Percentiles rank a stretch among this genome's conserved stretches.
phyloP scores from a whole-genome alignment of 2,888 invertebrate genomes.

The Netelia melanura region DNA sequence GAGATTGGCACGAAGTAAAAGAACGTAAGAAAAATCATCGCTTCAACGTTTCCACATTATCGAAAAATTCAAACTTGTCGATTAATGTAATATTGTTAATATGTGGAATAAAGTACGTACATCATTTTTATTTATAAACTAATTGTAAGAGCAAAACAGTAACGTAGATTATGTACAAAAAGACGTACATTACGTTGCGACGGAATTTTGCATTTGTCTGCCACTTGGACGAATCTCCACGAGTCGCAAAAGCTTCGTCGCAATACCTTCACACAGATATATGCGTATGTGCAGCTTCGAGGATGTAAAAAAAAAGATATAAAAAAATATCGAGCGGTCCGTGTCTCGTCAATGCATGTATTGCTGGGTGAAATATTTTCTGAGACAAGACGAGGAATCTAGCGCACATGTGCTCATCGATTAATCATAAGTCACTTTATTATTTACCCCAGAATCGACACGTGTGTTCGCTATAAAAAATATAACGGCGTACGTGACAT shows the following conservation, averaged over 20 bases:
- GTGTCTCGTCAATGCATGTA: neutral
- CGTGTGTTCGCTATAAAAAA: neutral
- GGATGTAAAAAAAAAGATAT: neutral
- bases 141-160: neutral
- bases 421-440: constrained; percentile 3
- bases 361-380: neutral
- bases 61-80: neutral
- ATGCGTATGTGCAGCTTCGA: neutral
- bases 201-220: constrained; percentile 7
- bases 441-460: neutral
- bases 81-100: neutral
- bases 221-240: constrained; percentile 25
- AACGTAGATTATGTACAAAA: neutral
- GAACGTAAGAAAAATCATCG: neutral
- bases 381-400: neutral
- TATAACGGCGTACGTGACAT: neutral
- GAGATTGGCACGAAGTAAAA: neutral
- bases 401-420: neutral
- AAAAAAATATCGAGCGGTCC: neutral
- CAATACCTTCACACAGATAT: constrained; percentile 5
- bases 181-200: neutral
- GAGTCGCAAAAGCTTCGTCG: constrained; percentile 1
- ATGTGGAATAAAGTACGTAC: constrained; percentile 34
- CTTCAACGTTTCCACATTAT: constrained; percentile 31
- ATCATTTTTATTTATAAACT: neutral